Percentiles rank a stretch among this genome's conserved stretches.
These are phyloP conservation scores for Callionymus lyra DNA, from an alignment of 2,113 vertebrate genomes.

Conservation along the genomic window DNA sequence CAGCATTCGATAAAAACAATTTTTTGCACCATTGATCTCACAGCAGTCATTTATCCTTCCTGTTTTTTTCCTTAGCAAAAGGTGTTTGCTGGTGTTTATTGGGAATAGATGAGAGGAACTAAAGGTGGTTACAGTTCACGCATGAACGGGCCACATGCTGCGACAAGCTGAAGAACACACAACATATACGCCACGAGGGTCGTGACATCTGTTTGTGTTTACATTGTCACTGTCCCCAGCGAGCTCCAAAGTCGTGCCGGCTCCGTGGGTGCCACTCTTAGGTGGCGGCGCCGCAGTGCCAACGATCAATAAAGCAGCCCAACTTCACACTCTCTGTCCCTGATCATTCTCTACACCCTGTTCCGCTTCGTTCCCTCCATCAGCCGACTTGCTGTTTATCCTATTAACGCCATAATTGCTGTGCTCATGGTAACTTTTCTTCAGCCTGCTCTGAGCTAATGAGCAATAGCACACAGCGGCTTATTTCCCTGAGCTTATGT, in stretches of 20 bases:
- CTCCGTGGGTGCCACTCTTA: conserved; percentile 44
- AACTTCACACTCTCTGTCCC: conserved; percentile 34
- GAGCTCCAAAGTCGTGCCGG: conserved; percentile 15
- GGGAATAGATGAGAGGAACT: conserved; percentile 63
- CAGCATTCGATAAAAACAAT: conserved; percentile 80
- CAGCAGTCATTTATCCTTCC: conserved; percentile 51
- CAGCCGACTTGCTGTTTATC: conserved; percentile 64
- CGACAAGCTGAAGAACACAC: neutral
- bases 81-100: conserved; percentile 57
- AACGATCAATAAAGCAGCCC: conserved; percentile 57
- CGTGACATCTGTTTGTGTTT: conserved; percentile 24
- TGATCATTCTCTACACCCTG: conserved; percentile 49
- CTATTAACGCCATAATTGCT: conserved; percentile 64
- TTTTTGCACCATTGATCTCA: conserved; percentile 78
- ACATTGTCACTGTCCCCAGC: conserved; percentile 16
- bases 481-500: conserved; percentile 48
- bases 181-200: neutral
- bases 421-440: conserved; percentile 61
- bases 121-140: conserved; percentile 8
- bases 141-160: conserved; percentile 10
- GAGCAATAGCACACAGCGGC: conserved; percentile 48
- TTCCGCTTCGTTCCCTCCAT: conserved; percentile 51
- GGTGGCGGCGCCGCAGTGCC: conserved; percentile 26
- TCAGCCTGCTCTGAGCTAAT: conserved; percentile 52
- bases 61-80: conserved; percentile 51